Evolutionary conservation across 2,888 invertebrate species (phyloP).

Genomic region (Xylota segnis): DNA sequence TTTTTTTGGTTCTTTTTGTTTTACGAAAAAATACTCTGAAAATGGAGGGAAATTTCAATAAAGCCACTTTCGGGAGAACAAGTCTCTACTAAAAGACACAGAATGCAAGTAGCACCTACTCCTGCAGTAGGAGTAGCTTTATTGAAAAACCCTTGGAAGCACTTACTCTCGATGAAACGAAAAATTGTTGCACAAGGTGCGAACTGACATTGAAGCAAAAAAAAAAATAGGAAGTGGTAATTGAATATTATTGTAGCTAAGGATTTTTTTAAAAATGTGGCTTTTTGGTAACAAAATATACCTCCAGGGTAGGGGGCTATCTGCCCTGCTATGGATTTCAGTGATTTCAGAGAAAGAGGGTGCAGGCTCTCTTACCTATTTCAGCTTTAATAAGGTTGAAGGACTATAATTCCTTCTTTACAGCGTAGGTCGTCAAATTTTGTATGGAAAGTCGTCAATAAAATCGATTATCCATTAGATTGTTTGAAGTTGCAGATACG

Average conservation of each 20-base stretch:
- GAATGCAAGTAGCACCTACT: not conserved
- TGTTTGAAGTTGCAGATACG: too few species aligned
- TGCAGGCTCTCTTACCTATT: too few species aligned
- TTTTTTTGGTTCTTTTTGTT: not conserved
- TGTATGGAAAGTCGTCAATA: too few species aligned
- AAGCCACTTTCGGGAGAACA: not conserved
- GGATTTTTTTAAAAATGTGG: not conserved
- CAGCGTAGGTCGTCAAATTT: too few species aligned
- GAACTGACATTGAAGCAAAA: slow-evolving; percentile 5
- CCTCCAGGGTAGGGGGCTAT: too few species aligned
- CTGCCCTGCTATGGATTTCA: too few species aligned
- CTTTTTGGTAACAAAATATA: not conserved
- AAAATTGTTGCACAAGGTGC: slow-evolving; percentile 1
- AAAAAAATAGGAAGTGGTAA: not conserved
- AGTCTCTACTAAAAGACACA: not conserved
- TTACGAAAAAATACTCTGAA: not conserved
- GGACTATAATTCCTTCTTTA: too few species aligned
- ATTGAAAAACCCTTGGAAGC: slow-evolving; percentile 4
- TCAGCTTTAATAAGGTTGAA: too few species aligned
- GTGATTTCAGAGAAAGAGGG: too few species aligned
- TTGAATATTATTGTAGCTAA: slow-evolving; percentile 6
- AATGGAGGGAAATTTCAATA: slow-evolving; percentile 11
- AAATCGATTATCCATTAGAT: too few species aligned
- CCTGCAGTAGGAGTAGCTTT: not conserved
- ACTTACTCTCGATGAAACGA: not conserved